Evolutionary conservation across 2,888 invertebrate species (phyloP), one percentile per base, ranked within the genome.

Genomic region (Pemphredon lugubris): DNA sequence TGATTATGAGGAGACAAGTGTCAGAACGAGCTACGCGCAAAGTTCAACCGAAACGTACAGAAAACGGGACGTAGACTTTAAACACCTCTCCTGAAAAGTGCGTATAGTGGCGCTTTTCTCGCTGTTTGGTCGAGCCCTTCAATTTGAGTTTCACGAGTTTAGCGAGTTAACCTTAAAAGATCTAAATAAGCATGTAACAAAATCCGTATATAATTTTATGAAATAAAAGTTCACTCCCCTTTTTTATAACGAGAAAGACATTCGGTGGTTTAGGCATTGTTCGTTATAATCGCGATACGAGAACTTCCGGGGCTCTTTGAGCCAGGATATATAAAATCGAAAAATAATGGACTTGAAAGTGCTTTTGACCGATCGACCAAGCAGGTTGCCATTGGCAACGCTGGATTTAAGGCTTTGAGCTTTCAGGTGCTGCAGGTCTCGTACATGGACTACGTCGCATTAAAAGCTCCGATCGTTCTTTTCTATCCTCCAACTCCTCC

Each of bases 281-380:
- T 65, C 13, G 9, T 39, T 26, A 47, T 26, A 39, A 16, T 13
- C 34, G 9, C 20, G 3, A 30, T 0, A n/a, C 54, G 23, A n/a
- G n/a, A n/a, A 51, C n/a, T n/a, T n/a, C n/a, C 4, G 34, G 9
- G 11, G 51, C 20, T 67, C 69, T 73, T 65, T 55, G 50, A 48
- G 47, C 30, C 23, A 5, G 30, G 23, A 48, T 53, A 61, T 45
- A 65, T 55, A 74, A 80, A 77, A 63, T 77, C 67, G 74, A 57
- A 69, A 79, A 77, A 79, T 78, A 77, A 73, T 75, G 71, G 70
- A 70, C 50, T 77, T 63, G 79, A 73, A 66, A 65, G 59, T 58
- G 71, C 77, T 75, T 79, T 77, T 60, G 81, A 69, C 63, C 72
- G 79, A 85, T 85, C 84, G 85, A 85, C 81, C 81, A 85, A 85